Base-by-base conservation (phyloP, 2,113 vertebrate species). In the Corapipo altera region DNA sequence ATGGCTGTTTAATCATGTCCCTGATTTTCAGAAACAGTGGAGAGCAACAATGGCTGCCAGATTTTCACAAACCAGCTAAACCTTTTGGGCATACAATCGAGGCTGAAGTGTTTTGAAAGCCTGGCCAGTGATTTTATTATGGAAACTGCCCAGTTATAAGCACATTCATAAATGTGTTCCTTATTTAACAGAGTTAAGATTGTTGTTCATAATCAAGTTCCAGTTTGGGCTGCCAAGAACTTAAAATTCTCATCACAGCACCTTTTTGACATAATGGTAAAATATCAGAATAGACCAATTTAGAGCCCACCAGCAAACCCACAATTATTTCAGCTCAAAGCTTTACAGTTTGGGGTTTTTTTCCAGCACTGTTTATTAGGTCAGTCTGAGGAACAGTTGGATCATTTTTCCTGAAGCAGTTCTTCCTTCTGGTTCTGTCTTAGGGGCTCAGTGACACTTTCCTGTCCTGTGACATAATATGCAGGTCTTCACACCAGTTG, bases 171-270 rank as follows among this genome's bases (percentile, higher is more conserved):
- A 93, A 96, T 89, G 66, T 92, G 57, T 61, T 78, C 61, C 8
- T 27, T 92, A 89, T 81, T 97, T 85, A 85, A 57, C 30, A 85
- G 84, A 67, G 81, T 67, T 87, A 26, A 79, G 52, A 80, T 58
- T 82, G 71, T 33, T 92, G 75, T 80, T 93, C 67, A 59, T 80
- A 88, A 92, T 83, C 72, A 66, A 84, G 51, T 62, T 91, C 43
- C 19, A 71, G 39, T 74, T 55, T 84, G n/a, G 11, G 6, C 32
- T 89, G 72, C 88, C 93, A 92, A 67, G 46, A 83, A 77, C 9
- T 70, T 77, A 23, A 86, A 86, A 35, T 28, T 80, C n/a, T 67
- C 1, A 1, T 77, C 85, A 73, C 8, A 83, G 9, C 17, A 59
- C 26, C 26, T 77, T 88, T 85, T 80, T 74, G 39, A 67, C n/a